Percentiles rank a stretch among this genome's conserved stretches.
Conservation (phyloP, 1,140 invertebrate genomes). For the Hesperophylax magnus region DNA sequence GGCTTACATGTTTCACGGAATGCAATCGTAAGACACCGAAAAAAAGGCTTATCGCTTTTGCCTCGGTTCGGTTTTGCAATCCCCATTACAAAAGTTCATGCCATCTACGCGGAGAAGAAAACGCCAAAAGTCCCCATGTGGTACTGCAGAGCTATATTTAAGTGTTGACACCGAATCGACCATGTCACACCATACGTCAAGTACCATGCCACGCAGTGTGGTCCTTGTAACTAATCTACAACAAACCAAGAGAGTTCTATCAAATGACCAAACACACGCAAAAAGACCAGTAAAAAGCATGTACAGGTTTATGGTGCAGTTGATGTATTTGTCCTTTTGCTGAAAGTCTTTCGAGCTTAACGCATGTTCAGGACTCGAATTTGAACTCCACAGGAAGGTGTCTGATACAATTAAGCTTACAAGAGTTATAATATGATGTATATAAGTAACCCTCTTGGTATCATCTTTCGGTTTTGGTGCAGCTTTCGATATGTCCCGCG, state of each 20-base stretch:
- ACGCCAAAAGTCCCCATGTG: background rate
- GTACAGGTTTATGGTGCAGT: background rate
- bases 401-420: slow-evolving; percentile 27
- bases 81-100: slow-evolving; percentile 2
- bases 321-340: background rate
- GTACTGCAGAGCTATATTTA: slow-evolving; percentile 19
- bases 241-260: background rate
- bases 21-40: too few relatives aligned
- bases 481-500: slow-evolving; percentile 12
- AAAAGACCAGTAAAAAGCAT: background rate
- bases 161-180: slow-evolving; percentile 28
- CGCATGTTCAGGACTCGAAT: background rate
- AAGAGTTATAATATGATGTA: slow-evolving; percentile 23
- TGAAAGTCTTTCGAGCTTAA: background rate
- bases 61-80: background rate
- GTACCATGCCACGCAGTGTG: background rate
- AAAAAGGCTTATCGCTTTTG: too few relatives aligned
- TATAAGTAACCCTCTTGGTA: slow-evolving; percentile 1
- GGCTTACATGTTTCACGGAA: too few relatives aligned
- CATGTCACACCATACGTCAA: slow-evolving; percentile 30
- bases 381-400: slow-evolving; percentile 16
- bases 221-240: background rate
- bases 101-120: background rate
- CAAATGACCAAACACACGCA: background rate
- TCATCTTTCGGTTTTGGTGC: background rate